phyloP scores from a whole-genome alignment of 1,140 invertebrate genomes.

The Arctopsyche grandis region DNA sequence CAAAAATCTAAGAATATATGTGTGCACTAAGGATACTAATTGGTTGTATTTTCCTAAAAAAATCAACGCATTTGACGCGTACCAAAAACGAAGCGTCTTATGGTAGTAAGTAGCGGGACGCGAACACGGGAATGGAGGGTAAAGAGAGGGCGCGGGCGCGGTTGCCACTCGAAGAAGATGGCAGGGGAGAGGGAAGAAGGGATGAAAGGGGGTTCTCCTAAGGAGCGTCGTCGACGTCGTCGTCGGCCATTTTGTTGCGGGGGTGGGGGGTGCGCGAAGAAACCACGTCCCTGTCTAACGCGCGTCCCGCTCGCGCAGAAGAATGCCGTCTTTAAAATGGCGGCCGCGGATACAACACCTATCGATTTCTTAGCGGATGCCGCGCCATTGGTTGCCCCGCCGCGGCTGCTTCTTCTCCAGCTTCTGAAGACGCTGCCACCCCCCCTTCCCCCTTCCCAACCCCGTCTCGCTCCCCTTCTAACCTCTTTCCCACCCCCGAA shows the following conservation, averaged over 20 bases:
- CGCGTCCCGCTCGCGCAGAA: constrained; percentile 31
- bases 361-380: constrained; percentile 39
- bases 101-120: no score
- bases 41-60: not conserved
- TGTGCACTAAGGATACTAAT: no score
- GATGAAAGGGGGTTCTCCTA: not conserved
- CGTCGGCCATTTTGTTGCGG: constrained; percentile 38
- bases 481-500: not conserved
- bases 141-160: not conserved
- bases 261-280: constrained; percentile 9
- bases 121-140: not conserved
- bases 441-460: not conserved
- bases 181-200: not conserved
- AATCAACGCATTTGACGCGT: not conserved
- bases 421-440: not conserved
- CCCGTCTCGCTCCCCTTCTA: not conserved
- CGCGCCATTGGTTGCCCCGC: constrained; percentile 25
- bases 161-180: not conserved
- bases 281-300: constrained; percentile 28
- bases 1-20: no score
- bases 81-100: not conserved
- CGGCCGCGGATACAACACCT: constrained; percentile 34
- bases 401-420: not conserved
- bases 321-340: constrained; percentile 41
- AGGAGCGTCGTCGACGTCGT: not conserved